Evolutionary conservation across 2,888 invertebrate genomes (phyloP), one percentile per base, ranked within the genome.

Genomic region (Serripes groenlandicus): DNA sequence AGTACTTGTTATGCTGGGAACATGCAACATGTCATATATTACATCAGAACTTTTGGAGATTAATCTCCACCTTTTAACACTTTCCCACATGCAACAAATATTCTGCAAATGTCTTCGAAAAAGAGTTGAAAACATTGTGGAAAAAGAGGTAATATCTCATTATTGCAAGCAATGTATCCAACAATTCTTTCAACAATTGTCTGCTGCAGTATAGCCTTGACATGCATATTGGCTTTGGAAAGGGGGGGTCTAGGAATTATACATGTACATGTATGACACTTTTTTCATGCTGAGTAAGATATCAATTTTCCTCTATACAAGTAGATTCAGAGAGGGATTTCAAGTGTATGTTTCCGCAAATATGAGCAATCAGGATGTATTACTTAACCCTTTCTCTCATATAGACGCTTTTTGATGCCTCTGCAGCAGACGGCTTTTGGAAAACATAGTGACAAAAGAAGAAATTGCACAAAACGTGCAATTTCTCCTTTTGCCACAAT

Each of bases 331-430:
- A 72, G 70, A 76, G 66, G 68, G 69, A 72, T 81, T 64, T 77
- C 34, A 71, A 81, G 81, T 70, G 77, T 73, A 81, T 81, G 42
- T 81, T 81, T 81, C 81, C 81, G 81, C 56, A 58, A 70, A 54
- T 66, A 56, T 75, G 73, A 26, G 49, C 62, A 58, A 71, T 74
- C 76, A 73, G 81, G 81, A 81, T 76, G 62, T 60, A 76, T 81
- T 58, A 76, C 76, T 81, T 72, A 58, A 15, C 30, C 60, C 32
- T 32, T 62, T 34, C 32, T 35, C n/a, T 18, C 1, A 3, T 30
- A 34, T 21, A 21, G 18, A 15, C 21, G 49, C 21, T 5, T 49
- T 49, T 49, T 49, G 42, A 49, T 21, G 7, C 2, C 49, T 21
- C 15, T 5, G 7, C 15, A 1, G 49, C 15, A 49, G 21, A 49